Evolutionary conservation across 2,888 invertebrate genomes (phyloP), one percentile per base, ranked within the genome.

Genomic region (Xestobium rufovillosum): DNA sequence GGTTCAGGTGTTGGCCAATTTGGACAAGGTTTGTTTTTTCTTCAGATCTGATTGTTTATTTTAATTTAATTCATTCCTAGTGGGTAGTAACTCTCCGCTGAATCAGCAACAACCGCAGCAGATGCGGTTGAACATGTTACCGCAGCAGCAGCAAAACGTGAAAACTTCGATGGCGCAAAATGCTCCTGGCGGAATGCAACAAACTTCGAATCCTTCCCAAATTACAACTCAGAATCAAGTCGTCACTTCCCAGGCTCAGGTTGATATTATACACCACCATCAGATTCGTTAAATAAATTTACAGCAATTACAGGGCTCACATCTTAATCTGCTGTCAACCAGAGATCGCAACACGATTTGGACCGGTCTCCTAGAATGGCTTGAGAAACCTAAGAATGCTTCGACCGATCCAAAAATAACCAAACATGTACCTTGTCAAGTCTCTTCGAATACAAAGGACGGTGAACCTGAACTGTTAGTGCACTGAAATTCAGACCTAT

Each of bases 321-420:
- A n/a, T n/a, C n/a, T n/a, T n/a, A n/a, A n/a, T 38, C 56, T 67
- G 45, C 56, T 56, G 27, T 56, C 60, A n/a, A 57, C 57, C 14
- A 57, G 71, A 17, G 76, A 76, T 44, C 64, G 76, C 15, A 72
- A 72, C 14, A 72, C 73, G 1, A 78, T 80, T 50, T 67, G 67
- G 67, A 61, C 61, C 26, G 92, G 92, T 0, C 71, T 84, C 12
- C 69, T 95, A 19, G 94, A 95, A 65, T 94, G 92, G 90, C 83
- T 88, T 58, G 94, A 94, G 61, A 94, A 92, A 63, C 78, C 80
- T 3, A 90, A 89, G 61, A 73, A 72, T 47, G 75, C 82, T 0
- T 72, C 76, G 0, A 87, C 88, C 56, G 78, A 80, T 50, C 81
- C 81, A 55, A 89, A 88, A 64, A 71, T 80, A 31, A 74, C 79